A percentile compares a stretch with the other conserved stretches of the same genome.
phyloP scores from a whole-genome alignment of 2,113 vertebrate species.

The Rhadina sibilatrix region DNA sequence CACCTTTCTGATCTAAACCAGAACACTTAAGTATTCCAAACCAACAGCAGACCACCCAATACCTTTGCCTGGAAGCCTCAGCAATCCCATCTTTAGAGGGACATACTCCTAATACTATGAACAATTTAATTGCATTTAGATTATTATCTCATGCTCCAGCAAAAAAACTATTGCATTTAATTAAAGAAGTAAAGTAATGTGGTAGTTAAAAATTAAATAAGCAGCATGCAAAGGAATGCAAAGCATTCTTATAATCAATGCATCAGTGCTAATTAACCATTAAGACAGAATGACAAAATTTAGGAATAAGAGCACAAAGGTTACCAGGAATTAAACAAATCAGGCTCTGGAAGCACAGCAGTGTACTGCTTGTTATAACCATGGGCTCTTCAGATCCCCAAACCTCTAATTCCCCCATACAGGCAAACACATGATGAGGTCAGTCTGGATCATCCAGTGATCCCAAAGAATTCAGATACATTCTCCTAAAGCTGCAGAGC shows the following conservation, averaged over 20 bases:
- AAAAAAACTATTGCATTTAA: conserved; percentile 63
- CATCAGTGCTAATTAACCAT: background rate
- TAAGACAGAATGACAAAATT: background rate
- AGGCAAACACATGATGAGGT: background rate
- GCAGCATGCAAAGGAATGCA: conserved; percentile 55
- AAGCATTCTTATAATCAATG: conserved; percentile 21
- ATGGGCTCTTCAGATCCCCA: background rate
- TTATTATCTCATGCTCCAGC: conserved; percentile 59
- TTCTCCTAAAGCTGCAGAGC: background rate
- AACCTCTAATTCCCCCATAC: background rate
- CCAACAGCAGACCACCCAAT: conserved; percentile 72
- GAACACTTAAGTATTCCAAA: conserved; percentile 64
- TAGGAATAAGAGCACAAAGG: background rate
- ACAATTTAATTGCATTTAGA: conserved; percentile 69
- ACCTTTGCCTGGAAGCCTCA: conserved; percentile 59
- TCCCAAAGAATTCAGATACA: background rate
- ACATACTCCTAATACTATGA: conserved; percentile 49
- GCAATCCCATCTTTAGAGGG: conserved; percentile 57
- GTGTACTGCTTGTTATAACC: background rate
- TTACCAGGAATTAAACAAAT: background rate
- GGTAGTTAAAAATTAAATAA: conserved; percentile 59
- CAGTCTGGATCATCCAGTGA: background rate
- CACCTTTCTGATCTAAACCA: conserved; percentile 72
- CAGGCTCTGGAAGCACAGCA: background rate
- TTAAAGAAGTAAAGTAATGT: conserved; percentile 53